These are phyloP conservation scores for Pinctada fucata DNA, from an alignment of 2,888 invertebrate genomes.

Conservation along the genomic window DNA sequence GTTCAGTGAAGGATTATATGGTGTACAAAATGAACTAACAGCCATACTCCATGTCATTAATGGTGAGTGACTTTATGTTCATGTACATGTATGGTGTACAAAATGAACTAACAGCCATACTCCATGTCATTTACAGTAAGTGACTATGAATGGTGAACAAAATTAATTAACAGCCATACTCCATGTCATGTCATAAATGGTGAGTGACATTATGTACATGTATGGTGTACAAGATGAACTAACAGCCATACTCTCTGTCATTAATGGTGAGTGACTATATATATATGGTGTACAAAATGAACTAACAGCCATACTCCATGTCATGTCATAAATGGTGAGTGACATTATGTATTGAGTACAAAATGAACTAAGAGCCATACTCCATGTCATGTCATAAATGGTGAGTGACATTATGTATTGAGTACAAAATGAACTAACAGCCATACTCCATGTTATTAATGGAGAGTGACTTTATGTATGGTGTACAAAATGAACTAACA, in stretches of 20 bases:
- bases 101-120: background rate
- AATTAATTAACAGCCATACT: constrained; percentile 1
- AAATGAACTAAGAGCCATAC: background rate
- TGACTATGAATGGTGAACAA: background rate
- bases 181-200: constrained; percentile 4
- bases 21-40: background rate
- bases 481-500: background rate
- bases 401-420: background rate
- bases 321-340: background rate
- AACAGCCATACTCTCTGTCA: background rate
- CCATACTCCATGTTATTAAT: background rate
- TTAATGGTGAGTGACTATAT: background rate
- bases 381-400: background rate
- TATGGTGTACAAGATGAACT: background rate
- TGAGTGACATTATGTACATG: background rate
- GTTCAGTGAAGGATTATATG: constrained; percentile 3
- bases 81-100: background rate
- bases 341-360: background rate
- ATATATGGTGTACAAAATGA: background rate
- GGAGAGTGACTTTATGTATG: background rate
- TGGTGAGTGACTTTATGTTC: constrained; percentile 2
- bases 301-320: constrained; percentile 2
- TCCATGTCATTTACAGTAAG: constrained; percentile 3
- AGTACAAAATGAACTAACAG: background rate
- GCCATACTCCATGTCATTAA: constrained; percentile 2